Percentiles rank a stretch among this genome's conserved stretches.
phyloP scores from a whole-genome alignment of 1,140 invertebrate genomes.

The Drosophila asahinai region DNA sequence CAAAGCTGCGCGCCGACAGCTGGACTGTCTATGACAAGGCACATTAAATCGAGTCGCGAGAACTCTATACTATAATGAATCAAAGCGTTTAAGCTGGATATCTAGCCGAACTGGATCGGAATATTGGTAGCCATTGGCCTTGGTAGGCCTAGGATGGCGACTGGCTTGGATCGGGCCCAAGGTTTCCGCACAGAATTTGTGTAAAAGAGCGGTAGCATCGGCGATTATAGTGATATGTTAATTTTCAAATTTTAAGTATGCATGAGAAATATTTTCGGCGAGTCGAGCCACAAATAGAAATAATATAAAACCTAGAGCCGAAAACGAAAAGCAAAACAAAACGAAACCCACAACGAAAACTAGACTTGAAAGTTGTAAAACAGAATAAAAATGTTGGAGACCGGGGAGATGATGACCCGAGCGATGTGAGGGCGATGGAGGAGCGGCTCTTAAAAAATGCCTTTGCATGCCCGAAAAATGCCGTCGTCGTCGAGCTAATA shows the following conservation, averaged over 20 bases:
- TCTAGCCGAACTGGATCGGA: conserved; percentile 13
- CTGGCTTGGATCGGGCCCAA: conserved; percentile 20
- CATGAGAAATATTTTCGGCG: conserved; percentile 36
- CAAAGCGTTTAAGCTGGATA: background rate
- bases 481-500: conserved; percentile 66
- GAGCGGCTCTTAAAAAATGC: conserved; percentile 68
- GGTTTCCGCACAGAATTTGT: conserved; percentile 4
- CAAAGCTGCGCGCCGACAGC: conserved; percentile 4
- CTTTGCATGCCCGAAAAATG: conserved; percentile 75
- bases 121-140: conserved; percentile 9
- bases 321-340: conserved; percentile 5
- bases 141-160: conserved; percentile 7
- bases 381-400: conserved; percentile 17
- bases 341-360: conserved; percentile 1
- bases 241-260: conserved; percentile 30
- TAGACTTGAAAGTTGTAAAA: conserved; percentile 34
- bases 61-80: conserved; percentile 15
- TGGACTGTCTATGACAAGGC: conserved; percentile 28
- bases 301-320: background rate
- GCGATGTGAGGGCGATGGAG: background rate
- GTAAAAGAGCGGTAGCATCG: background rate
- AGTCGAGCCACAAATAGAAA: background rate
- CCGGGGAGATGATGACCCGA: conserved; percentile 17
- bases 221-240: conserved; percentile 35
- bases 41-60: conserved; percentile 19